Percentiles rank a stretch among this genome's conserved stretches.
phyloP scores from a whole-genome alignment of 2,888 invertebrate species.

The Nomada ruficornis region DNA sequence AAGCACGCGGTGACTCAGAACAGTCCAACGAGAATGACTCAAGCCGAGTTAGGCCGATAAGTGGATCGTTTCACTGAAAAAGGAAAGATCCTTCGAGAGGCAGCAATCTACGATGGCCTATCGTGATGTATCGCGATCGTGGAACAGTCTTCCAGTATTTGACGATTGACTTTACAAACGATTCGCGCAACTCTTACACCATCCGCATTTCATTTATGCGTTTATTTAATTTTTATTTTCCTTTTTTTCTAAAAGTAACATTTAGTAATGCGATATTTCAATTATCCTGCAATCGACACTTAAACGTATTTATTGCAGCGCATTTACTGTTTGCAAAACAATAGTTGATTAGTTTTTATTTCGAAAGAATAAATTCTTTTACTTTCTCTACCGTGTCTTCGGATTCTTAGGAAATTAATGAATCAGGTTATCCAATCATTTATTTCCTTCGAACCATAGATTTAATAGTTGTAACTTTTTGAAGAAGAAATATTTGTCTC shows the following conservation, averaged over 20 bases:
- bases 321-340: too few relatives aligned
- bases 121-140: conserved; percentile 37
- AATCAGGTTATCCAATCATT: too few relatives aligned
- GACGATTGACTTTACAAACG: conserved; percentile 60
- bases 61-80: conserved; percentile 71
- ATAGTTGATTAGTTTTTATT: too few relatives aligned
- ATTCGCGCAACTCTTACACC: conserved; percentile 22
- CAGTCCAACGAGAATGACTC: conserved; percentile 58
- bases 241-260: not conserved
- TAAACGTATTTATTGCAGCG: too few relatives aligned
- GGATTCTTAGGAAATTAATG: too few relatives aligned
- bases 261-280: too few relatives aligned
- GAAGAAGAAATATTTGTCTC: not conserved
- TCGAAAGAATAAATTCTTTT: too few relatives aligned
- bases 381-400: too few relatives aligned
- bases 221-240: not conserved
- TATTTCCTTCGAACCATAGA: not conserved
- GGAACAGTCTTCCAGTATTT: conserved; percentile 51
- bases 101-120: conserved; percentile 53
- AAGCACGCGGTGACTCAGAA: conserved; percentile 53
- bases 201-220: not conserved
- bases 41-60: conserved; percentile 63
- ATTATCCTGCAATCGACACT: too few relatives aligned
- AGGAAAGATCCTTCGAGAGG: conserved; percentile 72
- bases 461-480: not conserved